Base-by-base conservation (phyloP, 2,797 vertebrate genomes). In the Diplodus puntazzo region DNA sequence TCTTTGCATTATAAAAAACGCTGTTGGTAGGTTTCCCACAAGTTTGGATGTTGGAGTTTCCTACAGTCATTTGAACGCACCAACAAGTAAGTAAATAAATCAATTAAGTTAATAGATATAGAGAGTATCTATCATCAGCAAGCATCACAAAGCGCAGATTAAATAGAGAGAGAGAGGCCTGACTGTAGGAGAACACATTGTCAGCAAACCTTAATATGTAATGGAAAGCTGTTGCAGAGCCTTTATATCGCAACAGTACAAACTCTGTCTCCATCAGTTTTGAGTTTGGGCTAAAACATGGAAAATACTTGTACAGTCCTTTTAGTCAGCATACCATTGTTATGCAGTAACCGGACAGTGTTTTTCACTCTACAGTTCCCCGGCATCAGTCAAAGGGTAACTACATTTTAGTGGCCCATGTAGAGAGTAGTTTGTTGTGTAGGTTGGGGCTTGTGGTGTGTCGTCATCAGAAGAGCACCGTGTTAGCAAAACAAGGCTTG, bases 371-470 rank as follows among this genome's bases (percentile, higher is more conserved):
- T 50, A 67, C 88, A 91, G 91, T 91, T 93, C 18, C 87, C 82
- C 18, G 76, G 76, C 30, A 55, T 90, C 64, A 85, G 79, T 85
- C 81, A 85, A 85, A 87, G 85, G 85, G 86, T 87, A 87, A 90
- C 59, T 81, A 82, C 75, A 30, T 18, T 21, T 46, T 71, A 54
- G 74, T 53, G 34, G 67, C 48, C 21, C 13, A 11, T 4, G 49
- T 78, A 80, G 82, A 72, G 58, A 58, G 25, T 73, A 63, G 84
- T 77, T 6, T 66, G 77, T 45, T 57, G 67, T 46, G 58, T 84
- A 86, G 83, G 78, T 11, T 3, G 18, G 63, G 57, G 59, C 48
- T 69, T 73, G 77, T 48, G 62, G 6, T 74, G 54, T 81, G 81
- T 66, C 69, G 62, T 67, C 69, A 54, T 75, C 58, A 66, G 79